Conservation (phyloP, 2,888 invertebrate species). For the Eupithecia centaureata region DNA sequence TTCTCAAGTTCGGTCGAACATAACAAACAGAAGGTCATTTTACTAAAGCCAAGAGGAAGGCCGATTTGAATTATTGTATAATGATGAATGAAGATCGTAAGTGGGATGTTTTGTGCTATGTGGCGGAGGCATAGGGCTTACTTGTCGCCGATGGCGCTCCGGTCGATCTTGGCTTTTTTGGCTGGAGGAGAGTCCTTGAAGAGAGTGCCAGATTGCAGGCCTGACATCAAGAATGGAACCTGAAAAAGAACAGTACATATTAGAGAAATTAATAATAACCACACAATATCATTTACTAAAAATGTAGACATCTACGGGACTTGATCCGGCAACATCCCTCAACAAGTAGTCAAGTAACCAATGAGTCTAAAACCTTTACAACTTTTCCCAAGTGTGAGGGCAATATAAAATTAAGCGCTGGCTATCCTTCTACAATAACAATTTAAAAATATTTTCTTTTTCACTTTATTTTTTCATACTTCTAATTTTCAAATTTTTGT, state of each 20-base stretch:
- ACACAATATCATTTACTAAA: neutral
- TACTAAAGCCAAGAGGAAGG: neutral
- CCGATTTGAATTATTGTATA: neutral
- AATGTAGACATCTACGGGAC: neutral
- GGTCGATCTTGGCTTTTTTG: constrained; percentile 67
- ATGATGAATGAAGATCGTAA: neutral
- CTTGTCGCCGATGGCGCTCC: constrained; percentile 62
- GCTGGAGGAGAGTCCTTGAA: constrained; percentile 62
- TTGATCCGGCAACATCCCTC: neutral
- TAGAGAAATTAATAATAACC: neutral
- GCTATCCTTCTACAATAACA: too few species aligned
- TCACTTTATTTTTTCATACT: too few species aligned
- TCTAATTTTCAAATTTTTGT: too few species aligned
- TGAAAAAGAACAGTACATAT: constrained; percentile 31
- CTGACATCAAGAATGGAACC: constrained; percentile 68
- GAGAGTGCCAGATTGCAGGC: constrained; percentile 67
- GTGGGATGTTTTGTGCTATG: constrained; percentile 22
- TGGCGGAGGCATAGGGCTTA: constrained; percentile 41
- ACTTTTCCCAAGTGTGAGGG: too few species aligned
- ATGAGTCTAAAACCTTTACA: too few species aligned
- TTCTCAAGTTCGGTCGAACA: neutral
- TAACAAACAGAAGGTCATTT: neutral
- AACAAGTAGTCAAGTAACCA: neutral
- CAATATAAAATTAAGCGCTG: too few species aligned
- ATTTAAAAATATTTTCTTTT: too few species aligned